Base-by-base conservation (phyloP, 2,888 invertebrate genomes). In the Agonopterix arenella region DNA sequence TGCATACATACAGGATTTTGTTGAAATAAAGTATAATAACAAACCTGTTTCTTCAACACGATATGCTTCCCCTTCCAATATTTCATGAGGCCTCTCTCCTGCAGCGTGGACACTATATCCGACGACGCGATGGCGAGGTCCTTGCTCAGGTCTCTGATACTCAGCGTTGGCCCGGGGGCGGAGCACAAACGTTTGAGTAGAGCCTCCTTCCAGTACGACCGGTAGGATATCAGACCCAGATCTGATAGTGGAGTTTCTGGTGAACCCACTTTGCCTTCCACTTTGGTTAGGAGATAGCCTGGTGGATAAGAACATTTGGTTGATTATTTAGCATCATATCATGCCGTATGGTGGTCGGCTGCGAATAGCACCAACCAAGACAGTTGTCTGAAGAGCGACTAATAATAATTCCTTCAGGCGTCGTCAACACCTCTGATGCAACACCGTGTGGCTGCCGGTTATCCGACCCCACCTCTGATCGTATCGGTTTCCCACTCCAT, bases 11-110 rank as follows among this genome's bases (percentile, higher is more conserved):
- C 38, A 36, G 44, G 11, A 51, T 41, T 47, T 28, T 28, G 5
- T 28, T 28, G 28, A 28, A 28, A 28, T 28, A 28, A 28, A 28
- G 40, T n/a, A 40, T 42, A 47, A 16, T 28, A 38, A 55, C 85
- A 73, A 65, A 95, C 96, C 93, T 96, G 96, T 85, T 97, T 96
- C 80, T 97, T 98, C 49, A 98, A 91, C 47, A 98, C 97, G 65
- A 98, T 96, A 85, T 98, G 98, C 80, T 98, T 97, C 54, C 98
- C 98, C 84, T 98, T 98, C 98, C 98, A 99, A 80, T 99, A 99
- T 84, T 99, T 98, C 93, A 99, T 95, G 92, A 99, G 96, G 7
- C 98, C 98, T 58, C 98, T 90, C 11, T 97, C 97, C 72, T 98
- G 98, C 43, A 99, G 89, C 3, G 99, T 99, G 59, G 98, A 98